These are phyloP conservation scores for Halesus radiatus DNA, from an alignment of 1,140 invertebrate species.

Conservation along the genomic window DNA sequence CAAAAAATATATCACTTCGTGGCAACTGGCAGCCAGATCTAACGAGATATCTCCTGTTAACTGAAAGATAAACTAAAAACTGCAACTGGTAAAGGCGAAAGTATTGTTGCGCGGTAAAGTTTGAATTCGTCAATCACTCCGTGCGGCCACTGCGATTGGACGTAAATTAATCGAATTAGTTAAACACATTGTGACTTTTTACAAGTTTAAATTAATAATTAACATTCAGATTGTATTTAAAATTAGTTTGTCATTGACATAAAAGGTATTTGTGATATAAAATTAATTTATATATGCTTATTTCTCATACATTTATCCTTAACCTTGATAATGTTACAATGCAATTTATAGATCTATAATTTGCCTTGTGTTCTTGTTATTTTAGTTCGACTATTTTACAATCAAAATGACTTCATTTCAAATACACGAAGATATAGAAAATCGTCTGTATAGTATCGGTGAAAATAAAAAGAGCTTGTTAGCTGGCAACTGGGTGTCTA, in stretches of 20 bases:
- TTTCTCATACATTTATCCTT: neutral
- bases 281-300: neutral
- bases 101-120: conserved; percentile 49
- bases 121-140: conserved; percentile 2
- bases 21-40: conserved; percentile 9
- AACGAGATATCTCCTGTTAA: conserved; percentile 33
- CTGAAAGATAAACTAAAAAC: conserved; percentile 39
- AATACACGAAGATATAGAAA: conserved; percentile 53
- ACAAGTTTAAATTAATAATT: too few species aligned
- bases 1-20: conserved; percentile 35
- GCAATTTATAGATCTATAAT: neutral
- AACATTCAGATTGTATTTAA: neutral
- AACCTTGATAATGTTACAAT: neutral
- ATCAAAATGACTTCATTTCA: conserved; percentile 47
- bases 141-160: neutral
- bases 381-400: conserved; percentile 1
- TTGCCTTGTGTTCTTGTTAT: neutral
- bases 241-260: neutral
- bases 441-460: conserved; percentile 15
- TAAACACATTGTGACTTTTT: too few species aligned
- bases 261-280: neutral
- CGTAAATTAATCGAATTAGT: neutral
- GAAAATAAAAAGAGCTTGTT: conserved; percentile 15
- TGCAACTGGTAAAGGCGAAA: conserved; percentile 30
- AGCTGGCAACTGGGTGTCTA: neutral